These are phyloP conservation scores for Oreochromis spilurus DNA, from an alignment of 2,113 vertebrate genomes.

Conservation along the genomic window DNA sequence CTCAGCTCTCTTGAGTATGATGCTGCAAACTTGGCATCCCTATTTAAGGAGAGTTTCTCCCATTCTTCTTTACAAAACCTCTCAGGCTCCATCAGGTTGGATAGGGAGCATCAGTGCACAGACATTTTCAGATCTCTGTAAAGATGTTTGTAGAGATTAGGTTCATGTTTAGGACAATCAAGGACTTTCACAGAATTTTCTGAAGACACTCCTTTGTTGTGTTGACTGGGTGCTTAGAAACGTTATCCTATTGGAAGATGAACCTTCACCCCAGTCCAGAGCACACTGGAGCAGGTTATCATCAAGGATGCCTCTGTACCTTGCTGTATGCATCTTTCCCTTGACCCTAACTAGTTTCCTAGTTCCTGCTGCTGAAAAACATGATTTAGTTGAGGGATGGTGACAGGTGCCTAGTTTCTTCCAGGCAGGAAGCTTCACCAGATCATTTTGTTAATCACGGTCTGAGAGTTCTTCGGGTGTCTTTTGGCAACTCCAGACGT, in stretches of 20 bases:
- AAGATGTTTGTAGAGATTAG: not conserved
- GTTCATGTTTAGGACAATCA: not conserved
- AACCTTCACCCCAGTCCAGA: not conserved
- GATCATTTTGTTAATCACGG: not conserved
- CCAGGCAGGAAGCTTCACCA: not conserved
- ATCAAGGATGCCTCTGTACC: not conserved
- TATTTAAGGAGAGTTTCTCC: not conserved
- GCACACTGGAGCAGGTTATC: not conserved
- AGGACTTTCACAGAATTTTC: not conserved
- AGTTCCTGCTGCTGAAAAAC: not conserved
- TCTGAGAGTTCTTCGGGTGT: not conserved
- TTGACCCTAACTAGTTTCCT: not conserved
- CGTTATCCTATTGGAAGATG: not conserved
- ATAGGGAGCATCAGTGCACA: not conserved
- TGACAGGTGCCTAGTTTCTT: not conserved
- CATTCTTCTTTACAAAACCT: not conserved
- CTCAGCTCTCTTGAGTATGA: not conserved
- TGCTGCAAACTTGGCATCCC: not conserved
- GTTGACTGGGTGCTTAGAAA: not conserved
- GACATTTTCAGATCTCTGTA: not conserved
- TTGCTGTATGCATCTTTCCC: not conserved
- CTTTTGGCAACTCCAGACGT: not conserved
- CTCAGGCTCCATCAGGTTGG: not conserved
- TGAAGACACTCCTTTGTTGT: not conserved
- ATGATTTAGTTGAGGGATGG: accelerated